Conservation (phyloP, 2,888 invertebrate species). For the Morinoia aosen region DNA sequence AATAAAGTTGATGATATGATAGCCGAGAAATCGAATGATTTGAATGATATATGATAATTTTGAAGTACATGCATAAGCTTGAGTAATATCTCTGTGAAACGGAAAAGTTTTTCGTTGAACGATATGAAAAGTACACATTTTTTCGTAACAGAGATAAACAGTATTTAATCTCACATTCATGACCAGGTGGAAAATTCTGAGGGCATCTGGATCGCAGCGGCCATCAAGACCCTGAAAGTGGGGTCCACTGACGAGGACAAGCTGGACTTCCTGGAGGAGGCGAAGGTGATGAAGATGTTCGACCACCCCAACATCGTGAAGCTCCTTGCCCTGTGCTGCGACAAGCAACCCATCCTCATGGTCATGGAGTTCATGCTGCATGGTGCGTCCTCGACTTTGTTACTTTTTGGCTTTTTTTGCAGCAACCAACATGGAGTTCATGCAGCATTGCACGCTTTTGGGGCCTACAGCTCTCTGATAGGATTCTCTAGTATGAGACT, state of each 20-base stretch:
- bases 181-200: constrained; percentile 38
- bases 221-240: constrained; percentile 89
- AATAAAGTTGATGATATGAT: too few species aligned
- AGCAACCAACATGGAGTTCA: background rate
- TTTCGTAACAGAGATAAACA: too few species aligned
- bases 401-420: background rate
- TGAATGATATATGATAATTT: too few species aligned
- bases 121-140: too few species aligned
- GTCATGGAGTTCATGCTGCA: constrained; percentile 96
- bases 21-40: too few species aligned
- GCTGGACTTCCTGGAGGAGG: constrained; percentile 91
- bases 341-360: constrained; percentile 88
- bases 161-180: background rate
- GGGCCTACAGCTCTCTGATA: too few species aligned
- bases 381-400: constrained; percentile 72
- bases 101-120: too few species aligned
- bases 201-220: constrained; percentile 76
- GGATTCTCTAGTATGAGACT: too few species aligned
- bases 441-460: background rate
- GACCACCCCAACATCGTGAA: constrained; percentile 90
- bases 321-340: constrained; percentile 87
- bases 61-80: too few species aligned
- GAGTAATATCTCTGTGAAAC: too few species aligned
- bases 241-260: constrained; percentile 88
- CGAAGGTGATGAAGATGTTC: constrained; percentile 94